These are phyloP conservation scores for Brienomyrus longianalis DNA, from an alignment of 2,113 vertebrate genomes.

Conservation along the genomic window DNA sequence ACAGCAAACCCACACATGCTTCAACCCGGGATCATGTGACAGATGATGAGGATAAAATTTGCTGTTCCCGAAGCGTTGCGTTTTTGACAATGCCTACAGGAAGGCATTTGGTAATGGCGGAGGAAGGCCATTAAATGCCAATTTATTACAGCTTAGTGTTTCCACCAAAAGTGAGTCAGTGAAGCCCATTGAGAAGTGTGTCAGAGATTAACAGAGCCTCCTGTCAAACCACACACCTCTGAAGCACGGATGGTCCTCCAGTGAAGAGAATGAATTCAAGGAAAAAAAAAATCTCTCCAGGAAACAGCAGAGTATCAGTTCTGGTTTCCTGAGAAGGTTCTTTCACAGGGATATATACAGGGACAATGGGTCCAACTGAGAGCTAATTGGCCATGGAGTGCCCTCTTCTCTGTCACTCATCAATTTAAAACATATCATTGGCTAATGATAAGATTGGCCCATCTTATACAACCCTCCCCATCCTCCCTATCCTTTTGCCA, in stretches of 20 bases:
- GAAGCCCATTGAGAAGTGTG: neutral
- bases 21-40: slow-evolving; percentile 33
- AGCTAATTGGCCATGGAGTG: neutral
- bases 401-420: neutral
- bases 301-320: too few relatives aligned
- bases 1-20: slow-evolving; percentile 7
- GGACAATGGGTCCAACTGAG: neutral
- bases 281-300: neutral
- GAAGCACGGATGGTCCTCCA: neutral
- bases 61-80: slow-evolving; percentile 43
- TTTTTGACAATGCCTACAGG: slow-evolving; percentile 23
- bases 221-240: neutral
- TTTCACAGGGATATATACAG: neutral
- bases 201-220: slow-evolving; percentile 8
- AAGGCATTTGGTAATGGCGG: slow-evolving; percentile 41
- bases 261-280: neutral
- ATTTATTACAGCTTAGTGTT: slow-evolving; percentile 39
- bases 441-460: neutral
- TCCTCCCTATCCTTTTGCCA: neutral
- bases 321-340: neutral
- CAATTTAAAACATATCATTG: neutral
- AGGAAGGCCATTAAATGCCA: slow-evolving; percentile 56
- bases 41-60: slow-evolving; percentile 29
- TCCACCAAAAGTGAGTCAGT: slow-evolving; percentile 15
- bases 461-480: neutral